Evolutionary conservation across 2,113 vertebrate species (phyloP), one percentile per base, ranked within the genome.

Genomic region (Thunnus maccoyii): DNA sequence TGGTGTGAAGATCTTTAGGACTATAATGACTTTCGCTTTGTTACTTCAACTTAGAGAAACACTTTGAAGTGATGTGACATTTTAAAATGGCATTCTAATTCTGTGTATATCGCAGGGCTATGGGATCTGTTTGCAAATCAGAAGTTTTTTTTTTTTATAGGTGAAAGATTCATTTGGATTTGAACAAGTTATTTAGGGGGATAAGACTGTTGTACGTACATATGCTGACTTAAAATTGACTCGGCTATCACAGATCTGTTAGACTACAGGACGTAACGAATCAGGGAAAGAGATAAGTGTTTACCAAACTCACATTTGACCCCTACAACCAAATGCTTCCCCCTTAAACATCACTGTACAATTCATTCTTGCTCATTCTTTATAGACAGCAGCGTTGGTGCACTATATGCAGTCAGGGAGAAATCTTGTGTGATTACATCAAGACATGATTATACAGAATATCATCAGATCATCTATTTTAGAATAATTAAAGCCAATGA

Each of bases 391-490:
- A 88, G 88, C 89, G 85, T 86, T 87, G 83, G 76, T 91, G 86
- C 85, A 80, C 86, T 82, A 86, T 89, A 88, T 88, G 88, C 87
- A 92, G 91, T 89, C 92, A 88, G 88, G 90, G 78, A 90, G 78
- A 76, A 82, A 58, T 51, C 79, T 82, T 92, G 72, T 86, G 76
- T 86, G 75, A 81, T 72, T 82, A 76, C 84, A 86, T 88, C 68
- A 74, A 86, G 64, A 89, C 76, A 80, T 71, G 41, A 91, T 91
- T 89, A 90, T 89, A 90, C 76, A 92, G 76, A 89, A 84, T 92
- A 88, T 91, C 79, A 85, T 91, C 78, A 91, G 89, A 92, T 93
- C 88, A 92, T 94, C 84, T 94, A 94, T 94, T 94, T 94, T 94
- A 95, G 90, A 93, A 90, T 85, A 88, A 88, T 90, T 89, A 86